A percentile compares a stretch with the other conserved stretches of the same genome.
phyloP scores from a whole-genome alignment of 2,888 invertebrate species.

The Labia minor region DNA sequence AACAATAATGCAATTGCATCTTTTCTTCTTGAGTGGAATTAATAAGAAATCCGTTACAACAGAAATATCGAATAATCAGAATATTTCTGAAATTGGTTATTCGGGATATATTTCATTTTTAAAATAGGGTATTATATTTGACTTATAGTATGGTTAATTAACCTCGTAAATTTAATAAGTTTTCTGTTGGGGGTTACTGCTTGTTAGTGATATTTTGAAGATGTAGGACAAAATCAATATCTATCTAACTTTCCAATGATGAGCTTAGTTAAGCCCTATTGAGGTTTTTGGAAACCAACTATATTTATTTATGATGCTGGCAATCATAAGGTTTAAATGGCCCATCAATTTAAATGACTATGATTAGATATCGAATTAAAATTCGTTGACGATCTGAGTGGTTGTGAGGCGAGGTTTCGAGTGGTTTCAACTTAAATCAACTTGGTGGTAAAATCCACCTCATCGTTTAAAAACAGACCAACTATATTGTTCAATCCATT shows the following conservation, averaged over 20 bases:
- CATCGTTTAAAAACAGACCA: no score
- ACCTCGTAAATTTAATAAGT: neutral
- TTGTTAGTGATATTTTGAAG: neutral
- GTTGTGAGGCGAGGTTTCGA: no score
- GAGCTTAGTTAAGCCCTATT: slow-evolving; percentile 4
- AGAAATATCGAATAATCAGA: no score
- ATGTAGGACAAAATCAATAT: neutral
- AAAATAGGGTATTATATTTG: neutral
- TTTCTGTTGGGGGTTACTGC: neutral
- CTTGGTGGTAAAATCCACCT: no score
- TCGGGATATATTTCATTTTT: neutral
- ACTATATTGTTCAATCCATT: no score
- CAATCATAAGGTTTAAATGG: slow-evolving; percentile 1
- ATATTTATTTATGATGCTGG: neutral
- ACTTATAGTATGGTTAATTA: neutral
- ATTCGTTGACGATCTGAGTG: no score
- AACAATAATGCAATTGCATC: no score
- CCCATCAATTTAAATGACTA: neutral
- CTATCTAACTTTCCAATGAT: neutral
- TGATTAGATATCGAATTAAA: no score
- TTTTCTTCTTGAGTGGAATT: no score
- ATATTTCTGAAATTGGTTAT: no score
- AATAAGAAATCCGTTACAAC: no score
- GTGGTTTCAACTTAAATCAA: no score
- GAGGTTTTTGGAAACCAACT: neutral